Evolutionary conservation across 2,113 vertebrate species (phyloP), one percentile per base, ranked within the genome.

Genomic region (Corvus cornix): DNA sequence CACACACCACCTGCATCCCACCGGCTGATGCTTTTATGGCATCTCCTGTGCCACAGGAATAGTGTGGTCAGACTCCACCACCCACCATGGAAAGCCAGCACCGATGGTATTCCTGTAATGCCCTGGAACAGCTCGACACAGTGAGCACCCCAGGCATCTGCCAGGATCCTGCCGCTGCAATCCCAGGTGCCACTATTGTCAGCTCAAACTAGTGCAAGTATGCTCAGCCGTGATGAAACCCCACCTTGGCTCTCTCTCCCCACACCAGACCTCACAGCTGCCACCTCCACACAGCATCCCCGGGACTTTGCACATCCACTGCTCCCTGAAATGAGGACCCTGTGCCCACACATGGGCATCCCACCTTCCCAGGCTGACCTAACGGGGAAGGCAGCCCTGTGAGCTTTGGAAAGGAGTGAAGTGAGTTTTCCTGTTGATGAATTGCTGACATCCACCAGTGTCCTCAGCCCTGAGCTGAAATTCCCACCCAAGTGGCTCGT

Each of bases 241-340:
- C 5, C 49, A 22, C 70, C 35, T 23, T 22, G 59, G 39, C 39
- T 90, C 55, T 30, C 12, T 18, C 6, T 70, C 16, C 39, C 35
- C 10, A 10, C 37, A 9, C n/a, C 49, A 21, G 22, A 63, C 7
- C 80, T 67, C 4, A 0, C 3, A 9, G 60, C 22, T 49, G 51
- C 30, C 37, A 6, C 35, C 73, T 59, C n/a, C 16, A 7, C 49
- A 30, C 35, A 51, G 56, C 49, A 55, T 23, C 26, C 48, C 31
- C 0, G 0, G 39, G 23, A 18, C 33, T 64, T 7, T 7, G 53
- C 58, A 6, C 0, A 0, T 5, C 35, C 16, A 0, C 44, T 16
- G 43, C 31, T 43, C 46, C 23, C 41, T 31, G 1, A 78, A 49
- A 10, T 1, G 3, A 31, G 39, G 24, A 12, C 9, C 10, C 27